phyloP scores from a whole-genome alignment of 2,888 invertebrate genomes.

The Limnephilus marmoratus region DNA sequence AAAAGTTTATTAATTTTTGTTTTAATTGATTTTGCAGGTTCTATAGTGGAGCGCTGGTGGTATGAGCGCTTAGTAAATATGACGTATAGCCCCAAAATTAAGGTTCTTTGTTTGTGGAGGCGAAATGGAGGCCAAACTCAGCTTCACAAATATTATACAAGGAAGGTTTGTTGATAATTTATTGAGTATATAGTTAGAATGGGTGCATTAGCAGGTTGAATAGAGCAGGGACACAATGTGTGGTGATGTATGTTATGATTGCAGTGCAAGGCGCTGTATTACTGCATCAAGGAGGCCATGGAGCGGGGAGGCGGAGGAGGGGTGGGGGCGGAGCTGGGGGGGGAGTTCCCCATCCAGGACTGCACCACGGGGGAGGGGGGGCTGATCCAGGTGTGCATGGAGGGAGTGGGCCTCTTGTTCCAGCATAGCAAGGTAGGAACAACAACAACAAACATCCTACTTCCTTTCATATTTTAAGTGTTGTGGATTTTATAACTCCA shows the following conservation, averaged over 20 bases:
- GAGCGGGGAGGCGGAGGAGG: conserved; percentile 90
- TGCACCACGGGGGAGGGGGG: conserved; percentile 98
- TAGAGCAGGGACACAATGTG: not conserved
- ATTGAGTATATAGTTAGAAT: not conserved
- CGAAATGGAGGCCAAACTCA: conserved; percentile 96
- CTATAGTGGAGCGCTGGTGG: conserved; percentile 98
- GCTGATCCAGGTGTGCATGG: conserved; percentile 98
- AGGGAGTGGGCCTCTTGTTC: conserved; percentile 98
- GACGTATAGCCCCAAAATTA: conserved; percentile 99
- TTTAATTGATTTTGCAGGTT: conserved; percentile 75
- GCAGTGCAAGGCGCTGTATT: conserved; percentile 98
- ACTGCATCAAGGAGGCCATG: conserved; percentile 99
- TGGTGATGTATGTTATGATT: conserved; percentile 67
- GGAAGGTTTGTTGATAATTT: conserved; percentile 84
- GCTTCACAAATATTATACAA: conserved; percentile 98
- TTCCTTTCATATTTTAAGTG: conserved; percentile 72
- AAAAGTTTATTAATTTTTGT: not conserved
- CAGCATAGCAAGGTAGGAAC: conserved; percentile 97
- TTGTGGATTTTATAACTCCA: conserved; percentile 72
- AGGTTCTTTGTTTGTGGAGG: conserved; percentile 97
- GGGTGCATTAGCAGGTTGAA: not conserved
- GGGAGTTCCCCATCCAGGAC: conserved; percentile 99
- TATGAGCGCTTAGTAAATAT: conserved; percentile 99
- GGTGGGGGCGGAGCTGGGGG: conserved; percentile 86
- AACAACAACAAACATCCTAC: conserved; percentile 59